A percentile compares a stretch with the other conserved stretches of the same genome.
Evolutionary conservation across 2,113 vertebrate species (phyloP).

Genomic region (Sinocyclocheilus anshuiensis): DNA sequence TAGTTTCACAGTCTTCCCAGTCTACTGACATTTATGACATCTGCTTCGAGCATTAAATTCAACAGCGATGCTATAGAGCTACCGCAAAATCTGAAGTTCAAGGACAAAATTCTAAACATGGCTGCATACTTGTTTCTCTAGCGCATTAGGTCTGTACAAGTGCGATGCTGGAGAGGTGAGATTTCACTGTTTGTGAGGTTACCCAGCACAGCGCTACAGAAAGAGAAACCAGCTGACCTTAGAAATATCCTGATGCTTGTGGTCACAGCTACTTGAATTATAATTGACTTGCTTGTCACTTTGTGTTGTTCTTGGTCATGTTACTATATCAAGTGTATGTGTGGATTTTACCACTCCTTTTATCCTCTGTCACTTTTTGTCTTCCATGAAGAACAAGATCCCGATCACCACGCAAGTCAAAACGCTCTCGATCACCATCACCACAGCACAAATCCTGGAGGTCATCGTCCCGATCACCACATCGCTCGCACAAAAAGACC

Average conservation of each 20-base stretch:
- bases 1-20: too few relatives aligned
- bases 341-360: neutral
- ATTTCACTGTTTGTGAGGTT: neutral
- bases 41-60: too few relatives aligned
- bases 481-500: conserved; percentile 79
- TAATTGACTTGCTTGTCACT: neutral
- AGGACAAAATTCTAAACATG: too few relatives aligned
- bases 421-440: conserved; percentile 76
- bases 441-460: conserved; percentile 69
- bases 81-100: too few relatives aligned
- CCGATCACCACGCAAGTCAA: conserved; percentile 74
- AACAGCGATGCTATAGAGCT: too few relatives aligned
- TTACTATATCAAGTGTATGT: neutral
- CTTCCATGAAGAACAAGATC: conserved; percentile 64
- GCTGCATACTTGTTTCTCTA: too few relatives aligned
- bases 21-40: too few relatives aligned
- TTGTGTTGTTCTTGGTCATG: neutral
- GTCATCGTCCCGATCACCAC: conserved; percentile 75
- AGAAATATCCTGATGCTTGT: neutral
- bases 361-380: neutral
- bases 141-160: too few relatives aligned
- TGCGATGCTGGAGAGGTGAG: neutral
- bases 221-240: too few relatives aligned
- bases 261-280: neutral
- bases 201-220: too few relatives aligned